A percentile compares a stretch with the other conserved stretches of the same genome.
phyloP scores from a whole-genome alignment of 2,888 invertebrate species.

The Aromia moschata region DNA sequence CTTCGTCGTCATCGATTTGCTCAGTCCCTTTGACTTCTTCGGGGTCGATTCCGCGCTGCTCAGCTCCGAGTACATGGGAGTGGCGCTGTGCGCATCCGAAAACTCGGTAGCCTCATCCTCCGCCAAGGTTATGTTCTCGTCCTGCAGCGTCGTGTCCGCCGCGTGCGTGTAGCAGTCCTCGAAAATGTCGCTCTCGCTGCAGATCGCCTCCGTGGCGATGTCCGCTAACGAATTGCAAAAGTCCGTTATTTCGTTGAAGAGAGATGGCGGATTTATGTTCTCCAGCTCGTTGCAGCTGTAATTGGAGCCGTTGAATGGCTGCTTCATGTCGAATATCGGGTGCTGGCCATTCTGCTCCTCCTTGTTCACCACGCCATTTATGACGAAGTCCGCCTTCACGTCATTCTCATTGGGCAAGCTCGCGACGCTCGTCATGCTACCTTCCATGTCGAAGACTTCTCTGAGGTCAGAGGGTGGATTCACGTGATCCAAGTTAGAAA shows the following conservation, averaged over 20 bases:
- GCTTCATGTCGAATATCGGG: constrained; percentile 54
- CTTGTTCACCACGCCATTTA: constrained; percentile 57
- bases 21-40: constrained; percentile 67
- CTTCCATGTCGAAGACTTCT: constrained; percentile 73
- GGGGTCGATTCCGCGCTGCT: constrained; percentile 83
- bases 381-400: constrained; percentile 56
- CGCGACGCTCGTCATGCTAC: constrained; percentile 85
- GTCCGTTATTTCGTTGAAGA: constrained; percentile 76
- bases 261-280: constrained; percentile 76
- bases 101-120: constrained; percentile 60
- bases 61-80: constrained; percentile 73
- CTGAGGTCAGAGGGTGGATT: constrained; percentile 82
- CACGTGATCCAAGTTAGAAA: constrained; percentile 79
- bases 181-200: constrained; percentile 66
- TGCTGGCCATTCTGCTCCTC: constrained; percentile 38
- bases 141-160: constrained; percentile 59
- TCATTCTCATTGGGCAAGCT: constrained; percentile 79
- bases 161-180: constrained; percentile 66
- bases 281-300: constrained; percentile 68
- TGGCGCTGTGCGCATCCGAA: constrained; percentile 67
- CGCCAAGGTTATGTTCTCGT: constrained; percentile 34
- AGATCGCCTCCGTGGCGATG: constrained; percentile 65
- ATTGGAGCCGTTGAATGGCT: constrained; percentile 62
- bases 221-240: constrained; percentile 64
- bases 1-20: constrained; percentile 74